Percentiles rank a stretch among this genome's conserved stretches.
Evolutionary conservation across 2,113 vertebrate genomes (phyloP).

Genomic region (Mus spicilegus): DNA sequence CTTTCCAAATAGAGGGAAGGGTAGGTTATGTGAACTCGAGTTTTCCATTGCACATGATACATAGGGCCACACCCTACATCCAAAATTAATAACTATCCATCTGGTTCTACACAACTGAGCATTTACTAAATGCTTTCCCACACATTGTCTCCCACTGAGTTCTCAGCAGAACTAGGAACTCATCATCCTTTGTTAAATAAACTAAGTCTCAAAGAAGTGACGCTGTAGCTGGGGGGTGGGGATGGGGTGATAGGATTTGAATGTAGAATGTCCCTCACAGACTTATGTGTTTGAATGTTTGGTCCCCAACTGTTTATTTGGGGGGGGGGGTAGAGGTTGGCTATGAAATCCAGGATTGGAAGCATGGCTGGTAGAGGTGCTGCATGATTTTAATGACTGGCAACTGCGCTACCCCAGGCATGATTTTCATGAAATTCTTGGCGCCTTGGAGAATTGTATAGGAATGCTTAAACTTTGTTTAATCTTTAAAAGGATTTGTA

Average conservation of each 20-base stretch:
- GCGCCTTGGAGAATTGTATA: background rate
- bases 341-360: background rate
- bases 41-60: background rate
- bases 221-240: background rate
- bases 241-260: too few species aligned
- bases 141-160: background rate
- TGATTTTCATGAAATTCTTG: background rate
- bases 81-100: background rate
- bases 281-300: background rate
- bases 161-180: conserved; percentile 32
- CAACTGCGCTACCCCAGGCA: background rate
- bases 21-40: background rate
- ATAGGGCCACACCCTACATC: background rate
- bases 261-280: background rate
- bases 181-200: background rate
- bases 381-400: background rate
- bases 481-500: background rate
- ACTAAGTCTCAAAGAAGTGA: background rate
- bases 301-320: background rate
- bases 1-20: background rate
- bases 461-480: too few species aligned
- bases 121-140: background rate
- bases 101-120: background rate
- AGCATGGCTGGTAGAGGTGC: background rate
- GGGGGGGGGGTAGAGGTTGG: background rate